Evolutionary conservation across 2,888 invertebrate genomes (phyloP), one percentile per base, ranked within the genome.

Genomic region (Parascotia fuliginaria): DNA sequence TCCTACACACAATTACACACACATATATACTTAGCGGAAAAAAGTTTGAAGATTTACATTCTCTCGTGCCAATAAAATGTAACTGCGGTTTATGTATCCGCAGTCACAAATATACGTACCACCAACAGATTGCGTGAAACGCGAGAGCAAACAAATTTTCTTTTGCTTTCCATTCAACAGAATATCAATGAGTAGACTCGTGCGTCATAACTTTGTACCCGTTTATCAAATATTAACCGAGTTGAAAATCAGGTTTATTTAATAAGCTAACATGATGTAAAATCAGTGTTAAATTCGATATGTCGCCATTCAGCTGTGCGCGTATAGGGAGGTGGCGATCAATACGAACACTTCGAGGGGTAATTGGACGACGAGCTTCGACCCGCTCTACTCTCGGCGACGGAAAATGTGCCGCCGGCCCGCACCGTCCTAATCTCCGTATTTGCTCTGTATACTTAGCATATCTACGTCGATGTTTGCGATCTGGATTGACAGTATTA

Each of bases 331-430:
- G 51, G 40, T 40, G 55, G 54, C 75, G 81, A 81, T 81, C 79
- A 75, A 81, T 81, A 77, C 63, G 51, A 69, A 57, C 74, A 68
- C 72, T 73, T 75, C 75, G 62, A 70, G 65, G 65, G 64, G 67
- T 73, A 73, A 76, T 74, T 67, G 71, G 67, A 47, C 45, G 55
- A 65, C 69, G 63, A 50, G 57, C 53, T 52, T 46, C 42, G 48
- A 55, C 42, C 46, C 34, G 39, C 55, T 54, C 42, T 51, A 42
- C 42, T 42, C 61, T 50, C 60, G 56, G 41, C 58, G 42, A 42
- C 52, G 43, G 49, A 55, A 67, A 66, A 63, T 65, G 60, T 54
- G 51, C 42, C 53, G 53, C 22, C 58, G 19, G 43, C 14, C 33
- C 29, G 48, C 12, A 11, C 15, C 15, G 38, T 12, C 11, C 12